A percentile compares a stretch with the other conserved stretches of the same genome.
Evolutionary conservation across 2,888 invertebrate genomes (phyloP).

Genomic region (Phorcus lineatus): DNA sequence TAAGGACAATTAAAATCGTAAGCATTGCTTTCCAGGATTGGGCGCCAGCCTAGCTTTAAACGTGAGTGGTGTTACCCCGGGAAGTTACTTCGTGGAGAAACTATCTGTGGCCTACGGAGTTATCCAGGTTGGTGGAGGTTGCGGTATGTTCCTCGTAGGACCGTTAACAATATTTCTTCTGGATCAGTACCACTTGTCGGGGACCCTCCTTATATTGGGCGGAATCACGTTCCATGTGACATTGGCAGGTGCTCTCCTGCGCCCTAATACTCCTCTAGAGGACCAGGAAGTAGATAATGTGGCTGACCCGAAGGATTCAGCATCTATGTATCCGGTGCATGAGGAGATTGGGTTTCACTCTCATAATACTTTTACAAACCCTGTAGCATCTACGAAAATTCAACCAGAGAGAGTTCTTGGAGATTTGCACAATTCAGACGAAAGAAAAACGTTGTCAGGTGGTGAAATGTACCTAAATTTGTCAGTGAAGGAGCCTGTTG

Average conservation of each 20-base stretch:
- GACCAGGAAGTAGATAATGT: too few relatives aligned
- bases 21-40: background rate
- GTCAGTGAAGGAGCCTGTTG: too few relatives aligned
- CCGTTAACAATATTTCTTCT: background rate
- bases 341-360: too few relatives aligned
- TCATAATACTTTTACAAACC: too few relatives aligned
- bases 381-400: too few relatives aligned
- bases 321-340: too few relatives aligned
- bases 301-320: too few relatives aligned
- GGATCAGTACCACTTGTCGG: background rate
- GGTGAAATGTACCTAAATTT: too few relatives aligned
- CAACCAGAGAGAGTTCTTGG: too few relatives aligned
- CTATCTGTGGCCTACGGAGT: background rate
- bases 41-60: background rate
- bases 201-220: background rate
- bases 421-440: too few relatives aligned
- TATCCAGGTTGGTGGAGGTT: background rate
- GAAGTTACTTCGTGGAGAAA: background rate
- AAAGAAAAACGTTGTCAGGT: too few relatives aligned
- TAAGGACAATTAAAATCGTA: too few relatives aligned
- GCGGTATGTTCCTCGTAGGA: background rate
- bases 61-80: background rate
- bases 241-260: background rate
- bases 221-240: background rate
- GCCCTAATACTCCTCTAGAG: background rate